Percentiles rank a stretch among this genome's conserved stretches.
Conservation (phyloP, 2,797 vertebrate species). For the Vultur gryphus region DNA sequence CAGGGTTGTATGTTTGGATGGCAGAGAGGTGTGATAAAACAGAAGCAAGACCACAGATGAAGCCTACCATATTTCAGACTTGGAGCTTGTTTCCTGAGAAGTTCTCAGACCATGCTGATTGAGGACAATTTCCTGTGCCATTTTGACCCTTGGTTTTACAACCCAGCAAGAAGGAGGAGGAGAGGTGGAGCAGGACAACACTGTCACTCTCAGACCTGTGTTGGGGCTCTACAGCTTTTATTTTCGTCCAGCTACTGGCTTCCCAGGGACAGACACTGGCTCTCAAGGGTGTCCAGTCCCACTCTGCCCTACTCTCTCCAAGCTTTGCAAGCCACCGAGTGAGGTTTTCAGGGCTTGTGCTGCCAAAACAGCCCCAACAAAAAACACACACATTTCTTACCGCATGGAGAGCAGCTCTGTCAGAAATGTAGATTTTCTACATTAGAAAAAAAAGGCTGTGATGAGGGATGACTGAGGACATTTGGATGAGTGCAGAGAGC, state of each 20-base stretch:
- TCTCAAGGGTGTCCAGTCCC: neutral
- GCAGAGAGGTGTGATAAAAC: neutral
- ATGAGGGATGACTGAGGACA: neutral
- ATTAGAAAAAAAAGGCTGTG: neutral
- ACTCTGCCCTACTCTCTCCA: neutral
- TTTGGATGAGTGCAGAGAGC: neutral
- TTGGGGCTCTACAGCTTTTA: neutral
- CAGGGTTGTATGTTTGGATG: neutral
- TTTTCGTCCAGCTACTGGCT: too few species aligned
- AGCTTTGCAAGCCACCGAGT: neutral
- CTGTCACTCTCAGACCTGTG: neutral
- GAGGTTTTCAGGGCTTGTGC: neutral
- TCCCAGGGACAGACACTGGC: neutral
- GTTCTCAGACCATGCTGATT: neutral
- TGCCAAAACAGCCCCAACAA: neutral
- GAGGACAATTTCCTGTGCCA: neutral
- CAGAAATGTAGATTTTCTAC: neutral
- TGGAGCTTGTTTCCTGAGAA: neutral
- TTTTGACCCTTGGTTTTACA: neutral
- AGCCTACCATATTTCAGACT: neutral
- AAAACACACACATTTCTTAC: neutral
- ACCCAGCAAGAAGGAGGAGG: neutral
- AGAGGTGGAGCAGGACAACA: neutral
- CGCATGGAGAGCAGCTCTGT: neutral
- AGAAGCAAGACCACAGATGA: neutral